Percentiles rank a stretch among this genome's conserved stretches.
phyloP scores from a whole-genome alignment of 2,888 invertebrate species.

The Caenorhabditis zanzibari region DNA sequence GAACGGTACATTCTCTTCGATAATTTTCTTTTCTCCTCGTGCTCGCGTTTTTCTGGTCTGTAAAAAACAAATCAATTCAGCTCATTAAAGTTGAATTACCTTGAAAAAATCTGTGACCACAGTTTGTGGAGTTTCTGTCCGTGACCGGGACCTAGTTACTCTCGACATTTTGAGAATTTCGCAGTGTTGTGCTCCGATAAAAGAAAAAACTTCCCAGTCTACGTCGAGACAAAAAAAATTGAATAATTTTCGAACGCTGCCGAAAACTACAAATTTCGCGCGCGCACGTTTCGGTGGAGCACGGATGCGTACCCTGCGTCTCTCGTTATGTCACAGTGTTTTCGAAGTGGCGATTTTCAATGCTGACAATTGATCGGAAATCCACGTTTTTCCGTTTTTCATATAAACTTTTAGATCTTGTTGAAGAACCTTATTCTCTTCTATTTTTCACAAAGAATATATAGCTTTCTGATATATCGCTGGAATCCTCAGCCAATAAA shows the following conservation, averaged over 20 bases:
- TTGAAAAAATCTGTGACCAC: slow-evolving; percentile 58
- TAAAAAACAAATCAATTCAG: not conserved
- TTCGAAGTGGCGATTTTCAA: not conserved
- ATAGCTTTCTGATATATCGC: not conserved
- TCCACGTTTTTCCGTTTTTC: slow-evolving; percentile 31
- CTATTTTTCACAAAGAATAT: not conserved
- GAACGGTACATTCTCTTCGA: slow-evolving; percentile 17
- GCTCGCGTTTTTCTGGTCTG: slow-evolving; percentile 47
- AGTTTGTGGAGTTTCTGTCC: slow-evolving; percentile 45
- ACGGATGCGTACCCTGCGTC: slow-evolving; percentile 33
- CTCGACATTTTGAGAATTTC: slow-evolving; percentile 36
- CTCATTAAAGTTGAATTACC: slow-evolving; percentile 16
- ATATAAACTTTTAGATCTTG: not conserved
- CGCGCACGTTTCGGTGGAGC: slow-evolving; percentile 61
- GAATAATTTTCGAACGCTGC: slow-evolving; percentile 24
- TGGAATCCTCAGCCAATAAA: no score
- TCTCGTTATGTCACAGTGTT: not conserved
- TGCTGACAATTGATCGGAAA: slow-evolving; percentile 52
- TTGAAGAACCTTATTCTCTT: not conserved
- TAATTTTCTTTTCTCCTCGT: slow-evolving; percentile 51
- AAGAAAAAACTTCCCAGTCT: no score
- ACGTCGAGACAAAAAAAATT: not conserved
- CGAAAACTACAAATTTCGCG: slow-evolving; percentile 36
- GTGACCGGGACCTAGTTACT: slow-evolving; percentile 50
- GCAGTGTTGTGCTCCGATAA: no score